A percentile compares a stretch with the other conserved stretches of the same genome.
phyloP scores from a whole-genome alignment of 64 coral and sea anemone genomes.

The Montipora cactus region DNA sequence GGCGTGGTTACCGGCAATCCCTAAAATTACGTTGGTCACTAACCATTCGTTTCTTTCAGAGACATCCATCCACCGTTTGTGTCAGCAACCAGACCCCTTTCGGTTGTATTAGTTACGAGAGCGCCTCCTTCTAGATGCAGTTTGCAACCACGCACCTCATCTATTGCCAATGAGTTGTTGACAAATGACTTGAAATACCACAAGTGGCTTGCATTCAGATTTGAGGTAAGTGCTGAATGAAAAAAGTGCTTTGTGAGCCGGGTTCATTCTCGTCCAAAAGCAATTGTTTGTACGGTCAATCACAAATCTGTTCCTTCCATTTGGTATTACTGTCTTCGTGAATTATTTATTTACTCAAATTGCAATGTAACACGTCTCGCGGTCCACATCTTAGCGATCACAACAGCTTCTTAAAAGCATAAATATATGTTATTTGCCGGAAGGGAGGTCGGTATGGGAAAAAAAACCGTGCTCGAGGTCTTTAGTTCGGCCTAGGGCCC shows the following conservation, averaged over 20 bases:
- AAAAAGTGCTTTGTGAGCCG: background rate
- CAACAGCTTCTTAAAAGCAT: too few species aligned
- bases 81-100: conserved; percentile 55
- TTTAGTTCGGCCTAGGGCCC: too few species aligned
- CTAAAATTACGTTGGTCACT: background rate
- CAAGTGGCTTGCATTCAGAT: conserved; percentile 44
- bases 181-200: conserved; percentile 64
- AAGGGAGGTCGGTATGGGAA: too few species aligned
- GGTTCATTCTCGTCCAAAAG: too few species aligned
- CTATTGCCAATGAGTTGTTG: conserved; percentile 31
- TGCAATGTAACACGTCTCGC: too few species aligned
- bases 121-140: conserved; percentile 61
- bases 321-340: too few species aligned
- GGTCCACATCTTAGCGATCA: too few species aligned
- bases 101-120: conserved; percentile 33
- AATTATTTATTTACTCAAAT: too few species aligned
- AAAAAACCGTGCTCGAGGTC: too few species aligned
- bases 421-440: too few species aligned
- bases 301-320: too few species aligned
- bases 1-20: background rate
- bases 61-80: conserved; percentile 74
- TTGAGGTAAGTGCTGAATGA: conserved; percentile 41
- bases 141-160: conserved; percentile 50
- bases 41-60: conserved; percentile 78
- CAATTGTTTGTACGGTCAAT: too few species aligned